Evolutionary conservation across 2,797 vertebrate species (phyloP), one percentile per base, ranked within the genome.

Genomic region (Avahi laniger): DNA sequence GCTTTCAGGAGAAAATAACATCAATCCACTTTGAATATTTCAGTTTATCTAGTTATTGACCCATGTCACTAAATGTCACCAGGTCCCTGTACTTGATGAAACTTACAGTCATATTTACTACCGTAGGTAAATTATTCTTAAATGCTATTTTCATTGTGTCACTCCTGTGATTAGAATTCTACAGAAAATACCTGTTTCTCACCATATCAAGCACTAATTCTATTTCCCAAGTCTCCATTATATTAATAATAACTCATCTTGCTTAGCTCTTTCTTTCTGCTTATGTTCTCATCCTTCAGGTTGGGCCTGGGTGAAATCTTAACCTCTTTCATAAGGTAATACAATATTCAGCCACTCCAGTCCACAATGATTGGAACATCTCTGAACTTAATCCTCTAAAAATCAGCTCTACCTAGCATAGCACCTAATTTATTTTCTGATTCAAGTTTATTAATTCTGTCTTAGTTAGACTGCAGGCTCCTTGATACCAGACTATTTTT

Each of bases 41-140:
- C 59, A 28, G 1, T 86, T 89, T 93, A 87, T 76, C 93, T 70
- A 43, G 67, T 92, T 93, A 70, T 26, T 93, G 65, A 92, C 35
- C 30, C 52, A 22, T 33, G 10, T 92, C 85, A 87, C 80, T 85
- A 76, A 91, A 83, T 59, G 38, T 82, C 54, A 70, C 59, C 81
- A 91, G 30, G 11, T 86, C 57, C 46, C 57, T 84, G 12, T 61
- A 91, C 33, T 93, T 76, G 48, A 70, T 89, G 33, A 93, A 82
- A n/a, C 28, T 43, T 89, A 20, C 2, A 93, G 22, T 41, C 73
- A 35, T 89, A 41, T 57, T 67, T 82, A 89, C 4, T 96, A 22
- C 24, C 24, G 20, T 63, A 57, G 28, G 65, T 73, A 92, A 87
- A 75, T 82, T 94, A n/a, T 83, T 72, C 84, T 85, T 84, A 93